Percentiles rank a stretch among this genome's conserved stretches.
Evolutionary conservation across 2,113 vertebrate genomes (phyloP).

Genomic region (Chrysemys picta): DNA sequence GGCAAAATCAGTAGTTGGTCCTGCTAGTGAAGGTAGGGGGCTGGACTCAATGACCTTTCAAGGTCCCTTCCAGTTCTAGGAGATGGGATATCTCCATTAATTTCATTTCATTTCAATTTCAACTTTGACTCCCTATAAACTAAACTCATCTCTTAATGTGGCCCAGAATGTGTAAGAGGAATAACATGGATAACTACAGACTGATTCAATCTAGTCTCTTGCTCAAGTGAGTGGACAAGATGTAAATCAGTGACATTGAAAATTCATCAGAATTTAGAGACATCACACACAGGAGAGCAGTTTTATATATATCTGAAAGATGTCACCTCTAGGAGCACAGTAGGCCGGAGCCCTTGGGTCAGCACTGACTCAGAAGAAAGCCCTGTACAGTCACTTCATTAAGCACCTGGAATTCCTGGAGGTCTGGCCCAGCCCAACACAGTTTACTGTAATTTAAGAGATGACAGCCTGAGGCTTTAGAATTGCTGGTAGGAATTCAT

Average conservation of each 20-base stretch:
- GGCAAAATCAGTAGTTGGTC: too few species aligned
- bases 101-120: too few species aligned
- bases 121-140: background rate
- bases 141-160: background rate
- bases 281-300: background rate
- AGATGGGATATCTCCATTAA: too few species aligned
- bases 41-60: too few species aligned
- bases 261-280: background rate
- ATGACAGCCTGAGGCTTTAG: background rate
- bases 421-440: background rate
- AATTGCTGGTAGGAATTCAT: background rate
- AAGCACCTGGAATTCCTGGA: background rate
- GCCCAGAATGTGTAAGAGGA: rapidly evolving
- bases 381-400: background rate
- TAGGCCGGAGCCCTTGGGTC: background rate
- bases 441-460: background rate
- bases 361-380: background rate
- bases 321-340: background rate
- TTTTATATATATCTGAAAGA: background rate
- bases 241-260: background rate
- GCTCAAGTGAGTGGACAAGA: background rate
- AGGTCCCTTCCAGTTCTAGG: too few species aligned
- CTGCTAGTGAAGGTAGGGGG: too few species aligned
- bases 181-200: background rate
- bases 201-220: background rate